A percentile compares a stretch with the other conserved stretches of the same genome.
Evolutionary conservation across 2,888 invertebrate genomes (phyloP).

Genomic region (Noctua fimbriata): DNA sequence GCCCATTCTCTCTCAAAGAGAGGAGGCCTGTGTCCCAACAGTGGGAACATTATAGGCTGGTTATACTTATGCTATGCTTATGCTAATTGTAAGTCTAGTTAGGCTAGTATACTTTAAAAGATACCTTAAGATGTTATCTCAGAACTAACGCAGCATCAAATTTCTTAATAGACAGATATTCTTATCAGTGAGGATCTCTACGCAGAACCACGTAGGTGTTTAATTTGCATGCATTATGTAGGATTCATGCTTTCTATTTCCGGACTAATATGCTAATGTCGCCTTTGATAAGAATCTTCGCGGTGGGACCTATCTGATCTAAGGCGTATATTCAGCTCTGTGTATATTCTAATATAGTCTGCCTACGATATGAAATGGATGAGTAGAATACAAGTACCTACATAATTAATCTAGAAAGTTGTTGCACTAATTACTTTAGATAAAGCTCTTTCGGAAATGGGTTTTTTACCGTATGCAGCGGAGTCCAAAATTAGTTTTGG

Average conservation of each 20-base stretch:
- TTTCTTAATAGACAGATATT: conserved; percentile 23
- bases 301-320: conserved; percentile 14
- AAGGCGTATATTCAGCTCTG: conserved; percentile 3
- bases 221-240: conserved; percentile 39
- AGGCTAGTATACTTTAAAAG: no score
- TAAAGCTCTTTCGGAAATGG: background rate
- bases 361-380: background rate
- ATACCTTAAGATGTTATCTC: conserved; percentile 19
- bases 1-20: no score
- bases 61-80: no score
- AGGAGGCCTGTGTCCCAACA: no score
- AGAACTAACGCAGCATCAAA: conserved; percentile 24
- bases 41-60: no score
- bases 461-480: background rate
- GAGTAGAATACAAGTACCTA: background rate
- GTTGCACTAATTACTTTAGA: background rate
- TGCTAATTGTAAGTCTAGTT: no score
- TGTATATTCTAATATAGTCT: background rate
- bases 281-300: conserved; percentile 31
- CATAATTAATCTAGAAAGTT: background rate
- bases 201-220: conserved; percentile 37
- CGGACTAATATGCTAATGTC: conserved; percentile 43
- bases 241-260: conserved; percentile 50
- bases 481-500: background rate
- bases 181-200: conserved; percentile 38